Evolutionary conservation across 2,113 vertebrate genomes (phyloP), one percentile per base, ranked within the genome.

Genomic region (Phylloscopus whistleri): DNA sequence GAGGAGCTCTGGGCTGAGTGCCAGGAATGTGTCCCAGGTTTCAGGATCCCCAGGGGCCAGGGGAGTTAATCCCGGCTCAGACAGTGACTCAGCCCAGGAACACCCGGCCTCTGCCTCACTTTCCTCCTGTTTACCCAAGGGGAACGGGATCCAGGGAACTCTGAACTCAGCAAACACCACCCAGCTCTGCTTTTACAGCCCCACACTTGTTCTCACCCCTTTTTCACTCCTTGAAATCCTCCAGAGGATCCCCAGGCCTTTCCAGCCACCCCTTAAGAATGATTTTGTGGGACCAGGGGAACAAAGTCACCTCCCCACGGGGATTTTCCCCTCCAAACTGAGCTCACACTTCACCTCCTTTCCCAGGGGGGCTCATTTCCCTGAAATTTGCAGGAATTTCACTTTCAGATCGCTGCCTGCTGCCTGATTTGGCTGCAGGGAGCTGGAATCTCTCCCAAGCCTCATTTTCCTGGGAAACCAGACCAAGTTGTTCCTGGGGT

Each of bases 1-100:
- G 23, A 69, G 44, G 16, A 66, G 59, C 48, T 56, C 1, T 13
- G 63, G 43, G 56, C 15, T 16, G 33, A 12, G 68, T 2, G 18
- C 11, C 69, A 74, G 59, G 35, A 27, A 22, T 7, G 7, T 12
- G 3, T 19, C 35, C 26, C 76, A 37, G 48, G 21, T 18, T 17
- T 1, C 24, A 39, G 56, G 11, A 51, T 23, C 1, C 6, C 24
- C 17, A 30, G 10, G 56, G 76, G 53, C 35, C 55, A 16, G 0
- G 3, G 16, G 13, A 46, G 35, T 51, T 92, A 89, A 93, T 59
- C 90, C 83, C 39, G 0, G 94, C 88, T 96, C 93, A 94, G 88
- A 53, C 78, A 31, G 18, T 33, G 78, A 87, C 82, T 93, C 92
- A 91, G 7, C 48, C n/a, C 37, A 10, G 2, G 15, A 53, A 27